phyloP scores from a whole-genome alignment of 2,888 invertebrate genomes.

The Nomada goodeniana region DNA sequence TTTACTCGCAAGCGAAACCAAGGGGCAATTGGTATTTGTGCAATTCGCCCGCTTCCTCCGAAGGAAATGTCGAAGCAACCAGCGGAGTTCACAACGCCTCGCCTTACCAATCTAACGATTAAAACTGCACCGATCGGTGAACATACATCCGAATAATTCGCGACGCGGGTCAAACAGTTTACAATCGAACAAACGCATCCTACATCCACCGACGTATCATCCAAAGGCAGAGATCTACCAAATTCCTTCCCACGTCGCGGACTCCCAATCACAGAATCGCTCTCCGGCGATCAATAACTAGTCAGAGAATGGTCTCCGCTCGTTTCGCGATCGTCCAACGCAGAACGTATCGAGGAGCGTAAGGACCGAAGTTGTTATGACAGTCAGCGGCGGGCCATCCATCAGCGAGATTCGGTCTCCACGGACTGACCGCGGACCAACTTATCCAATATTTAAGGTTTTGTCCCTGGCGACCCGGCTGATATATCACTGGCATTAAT shows the following conservation, averaged over 20 bases:
- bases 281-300: constrained; percentile 29
- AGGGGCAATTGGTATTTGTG: too few species aligned
- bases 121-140: too few species aligned
- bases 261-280: neutral
- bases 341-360: constrained; percentile 47
- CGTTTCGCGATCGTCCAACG: constrained; percentile 25
- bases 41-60: too few species aligned
- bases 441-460: constrained; percentile 85
- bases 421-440: constrained; percentile 80
- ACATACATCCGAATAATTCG: too few species aligned
- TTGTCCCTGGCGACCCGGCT: constrained; percentile 82
- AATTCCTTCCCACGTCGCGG: neutral
- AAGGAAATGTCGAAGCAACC: too few species aligned
- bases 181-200: too few species aligned
- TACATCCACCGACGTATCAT: neutral
- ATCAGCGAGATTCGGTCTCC: constrained; percentile 83
- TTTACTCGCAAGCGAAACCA: too few species aligned
- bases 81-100: too few species aligned
- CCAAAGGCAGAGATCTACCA: too few species aligned
- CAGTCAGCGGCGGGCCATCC: constrained; percentile 83
- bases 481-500: constrained; percentile 84
- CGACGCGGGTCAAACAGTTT: too few species aligned
- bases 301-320: constrained; percentile 1
- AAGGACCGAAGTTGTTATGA: constrained; percentile 82
- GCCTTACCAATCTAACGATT: too few species aligned